Base-by-base conservation (phyloP, 1,140 invertebrate genomes). In the Lasioglossum albipes region DNA sequence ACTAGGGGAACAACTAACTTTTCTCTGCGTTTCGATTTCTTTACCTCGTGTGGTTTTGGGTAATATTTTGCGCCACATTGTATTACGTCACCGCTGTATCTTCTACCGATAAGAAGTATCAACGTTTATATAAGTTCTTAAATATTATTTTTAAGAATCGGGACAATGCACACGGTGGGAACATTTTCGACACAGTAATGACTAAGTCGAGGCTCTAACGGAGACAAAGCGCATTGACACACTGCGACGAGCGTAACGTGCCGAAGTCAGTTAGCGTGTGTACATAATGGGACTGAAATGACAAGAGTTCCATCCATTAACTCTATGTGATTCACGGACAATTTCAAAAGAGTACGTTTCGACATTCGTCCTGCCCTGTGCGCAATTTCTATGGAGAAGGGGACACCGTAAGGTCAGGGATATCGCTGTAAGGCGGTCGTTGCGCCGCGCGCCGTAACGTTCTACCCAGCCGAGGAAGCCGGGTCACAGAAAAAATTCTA, bases 311-410 rank as follows among this genome's bases (percentile, higher is more conserved):
- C 84, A 86, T 88, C 87, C 68, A 77, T 86, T 84, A 69, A 82
- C 83, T 78, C 84, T 82, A 85, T 86, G 86, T 89, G 88, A 91
- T 89, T 90, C 91, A 88, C 89, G 87, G 84, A 91, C 87, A 88
- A 90, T 92, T 90, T 91, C 90, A 90, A 91, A 90, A 91, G 89
- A 83, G 83, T 27, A n/a, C 49, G 72, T 92, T 92, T 91, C 91
- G 89, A 91, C 88, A 92, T 85, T 87, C 85, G 86, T 86, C 79
- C 81, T 75, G 84, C 61, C 87, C 83, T 57, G 65, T 90, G 88
- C 88, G 88, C 89, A 91, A 91, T 87, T 87, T 73, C 85, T 83
- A 86, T 80, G 74, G 76, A 85, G 89, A 83, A 79, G 57, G 76
- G 72, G 86, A 62, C 49, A 79, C 83, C 74, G 85, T 91, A 91